Conservation (phyloP, 2,888 invertebrate species). For the Nebria brevicollis region DNA sequence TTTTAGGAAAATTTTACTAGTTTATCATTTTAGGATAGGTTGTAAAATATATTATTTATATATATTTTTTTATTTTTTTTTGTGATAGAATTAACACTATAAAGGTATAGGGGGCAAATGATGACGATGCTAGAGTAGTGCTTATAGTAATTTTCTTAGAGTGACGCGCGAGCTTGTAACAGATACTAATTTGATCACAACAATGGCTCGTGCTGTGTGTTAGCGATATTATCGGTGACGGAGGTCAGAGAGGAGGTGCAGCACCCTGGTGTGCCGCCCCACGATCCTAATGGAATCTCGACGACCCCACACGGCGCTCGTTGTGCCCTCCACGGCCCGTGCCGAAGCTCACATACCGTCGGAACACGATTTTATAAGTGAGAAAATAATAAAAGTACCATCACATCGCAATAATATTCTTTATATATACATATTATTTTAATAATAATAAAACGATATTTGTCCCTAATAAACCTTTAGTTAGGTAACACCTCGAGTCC, state of each 20-base stretch:
- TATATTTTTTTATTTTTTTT: neutral
- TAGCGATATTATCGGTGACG: conserved; percentile 26
- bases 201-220: conserved; percentile 39
- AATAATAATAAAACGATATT: too few species aligned
- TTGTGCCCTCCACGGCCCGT: conserved; percentile 2
- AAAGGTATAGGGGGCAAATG: neutral
- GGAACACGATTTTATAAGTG: conserved; percentile 8
- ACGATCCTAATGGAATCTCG: conserved; percentile 43
- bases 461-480: too few species aligned
- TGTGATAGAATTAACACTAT: neutral
- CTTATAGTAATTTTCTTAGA: neutral
- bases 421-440: too few species aligned
- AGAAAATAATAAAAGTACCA: neutral
- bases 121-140: neutral
- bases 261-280: conserved; percentile 37
- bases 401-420: too few species aligned
- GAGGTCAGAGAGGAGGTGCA: conserved; percentile 37
- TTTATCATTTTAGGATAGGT: too few species aligned
- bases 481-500: too few species aligned
- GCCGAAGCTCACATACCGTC: neutral
- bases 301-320: conserved; percentile 31
- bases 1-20: too few species aligned
- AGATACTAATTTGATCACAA: conserved; percentile 44
- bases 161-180: conserved; percentile 9
- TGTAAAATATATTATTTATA: neutral